Base-by-base conservation (phyloP, 1,140 invertebrate species). In the Cardiocondyla obscurior region DNA sequence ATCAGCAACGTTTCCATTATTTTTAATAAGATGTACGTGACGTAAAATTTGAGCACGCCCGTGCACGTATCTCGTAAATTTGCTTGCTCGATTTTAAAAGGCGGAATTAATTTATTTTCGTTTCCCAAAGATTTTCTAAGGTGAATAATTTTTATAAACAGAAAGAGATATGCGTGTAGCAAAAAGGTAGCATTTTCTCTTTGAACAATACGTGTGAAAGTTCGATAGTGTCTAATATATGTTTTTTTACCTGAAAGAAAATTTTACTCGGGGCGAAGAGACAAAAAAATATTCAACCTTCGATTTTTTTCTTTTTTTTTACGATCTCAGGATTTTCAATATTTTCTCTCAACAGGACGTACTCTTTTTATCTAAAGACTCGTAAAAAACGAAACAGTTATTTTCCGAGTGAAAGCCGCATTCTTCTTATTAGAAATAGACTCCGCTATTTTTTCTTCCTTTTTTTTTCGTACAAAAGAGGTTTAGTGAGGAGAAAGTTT, bases 371-470 rank as follows among this genome's bases (percentile, higher is more conserved):
- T 60, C 49, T 51, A 30, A 86, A 85, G 86, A 69, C 85, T 81
- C 69, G 46, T 89, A 90, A 88, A 89, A 85, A 84, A 64, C 30
- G 82, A 70, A 51, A 85, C 65, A 53, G 30, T 73, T 55, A 83
- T 89, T 89, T 88, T 25, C n/a, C 25, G 60, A 85, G 92, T 88
- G 91, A 93, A 93, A 93, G 92, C 91, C 83, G 79, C 42, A 55
- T 53, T 83, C 36, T 74, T 8, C 30, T 36, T 89, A 49, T 69
- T 81, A 25, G 8, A 2, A 6, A n/a, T 3, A 10, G 30, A 51
- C 39, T 70, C 79, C 60, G 55, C 65, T 81, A 81, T 85, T 87
- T 89, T n/a, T n/a, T n/a, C n/a, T n/a, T n/a, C n/a, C n/a, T n/a
- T n/a, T n/a, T n/a, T n/a, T n/a, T 85, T 65, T 73, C 39, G 22